Percentiles rank a stretch among this genome's conserved stretches.
phyloP scores from a whole-genome alignment of 2,888 invertebrate species.

The Melinaea menophilus region DNA sequence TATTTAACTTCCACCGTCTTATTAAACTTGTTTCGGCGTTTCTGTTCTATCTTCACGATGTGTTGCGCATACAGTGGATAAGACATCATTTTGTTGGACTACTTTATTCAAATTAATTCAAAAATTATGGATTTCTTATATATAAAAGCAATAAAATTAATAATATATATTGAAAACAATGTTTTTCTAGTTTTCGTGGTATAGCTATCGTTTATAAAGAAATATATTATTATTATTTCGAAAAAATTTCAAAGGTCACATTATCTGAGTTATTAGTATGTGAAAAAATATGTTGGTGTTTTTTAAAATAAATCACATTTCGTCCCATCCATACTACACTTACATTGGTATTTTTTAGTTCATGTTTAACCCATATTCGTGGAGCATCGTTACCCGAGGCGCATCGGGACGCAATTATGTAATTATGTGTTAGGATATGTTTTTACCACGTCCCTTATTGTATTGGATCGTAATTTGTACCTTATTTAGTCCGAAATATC shows the following conservation, averaged over 20 bases:
- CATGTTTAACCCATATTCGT: conserved; percentile 68
- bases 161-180: no score
- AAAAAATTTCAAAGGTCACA: no score
- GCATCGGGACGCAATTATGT: conserved; percentile 71
- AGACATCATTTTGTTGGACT: conserved; percentile 3
- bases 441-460: conserved; percentile 78
- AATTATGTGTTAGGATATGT: conserved; percentile 78
- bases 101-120: neutral
- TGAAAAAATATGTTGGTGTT: neutral
- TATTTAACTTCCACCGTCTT: conserved; percentile 76
- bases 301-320: neutral
- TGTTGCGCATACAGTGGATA: conserved; percentile 49
- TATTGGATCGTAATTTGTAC: conserved; percentile 71
- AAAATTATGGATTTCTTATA: no score
- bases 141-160: no score
- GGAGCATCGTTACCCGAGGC: conserved; percentile 69
- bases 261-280: no score
- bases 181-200: no score
- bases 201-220: no score
- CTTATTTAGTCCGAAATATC: conserved; percentile 67
- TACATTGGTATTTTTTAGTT: conserved; percentile 63
- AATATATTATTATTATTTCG: no score
- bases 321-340: neutral
- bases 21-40: conserved; percentile 71
- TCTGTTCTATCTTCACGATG: conserved; percentile 58